These are phyloP conservation scores for Siphlonurus alternatus DNA, from an alignment of 2,888 invertebrate species.

Conservation along the genomic window DNA sequence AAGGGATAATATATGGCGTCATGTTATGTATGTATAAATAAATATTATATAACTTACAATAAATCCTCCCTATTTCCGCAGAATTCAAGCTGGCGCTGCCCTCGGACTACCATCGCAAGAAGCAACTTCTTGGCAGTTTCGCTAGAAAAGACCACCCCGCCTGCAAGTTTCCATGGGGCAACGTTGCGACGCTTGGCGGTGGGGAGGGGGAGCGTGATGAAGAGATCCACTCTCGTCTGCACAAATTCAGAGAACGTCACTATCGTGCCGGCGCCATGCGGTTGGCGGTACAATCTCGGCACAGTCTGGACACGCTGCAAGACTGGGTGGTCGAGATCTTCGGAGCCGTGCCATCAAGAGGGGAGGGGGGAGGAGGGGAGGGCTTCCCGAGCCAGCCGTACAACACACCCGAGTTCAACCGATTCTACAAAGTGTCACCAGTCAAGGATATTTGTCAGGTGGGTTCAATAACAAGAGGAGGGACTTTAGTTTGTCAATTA, in stretches of 20 bases:
- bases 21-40: not conserved
- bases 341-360: conserved; percentile 36
- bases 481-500: too few species aligned
- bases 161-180: conserved; percentile 72
- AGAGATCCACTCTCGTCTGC: conserved; percentile 26
- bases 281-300: conserved; percentile 46
- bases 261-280: conserved; percentile 84
- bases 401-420: conserved; percentile 41
- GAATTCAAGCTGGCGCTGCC: conserved; percentile 70
- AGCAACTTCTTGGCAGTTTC: conserved; percentile 54
- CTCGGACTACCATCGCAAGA: conserved; percentile 54
- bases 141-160: conserved; percentile 53
- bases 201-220: conserved; percentile 20
- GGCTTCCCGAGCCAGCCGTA: conserved; percentile 26
- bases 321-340: conserved; percentile 47
- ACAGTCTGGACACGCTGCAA: conserved; percentile 38
- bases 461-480: conserved; percentile 16
- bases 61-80: conserved; percentile 19
- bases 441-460: conserved; percentile 54
- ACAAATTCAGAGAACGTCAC: conserved; percentile 55
- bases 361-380: conserved; percentile 27
- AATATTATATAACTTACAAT: not conserved
- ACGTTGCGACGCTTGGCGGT: conserved; percentile 42
- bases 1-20: too few species aligned
- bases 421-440: conserved; percentile 58